Percentiles rank a stretch among this genome's conserved stretches.
phyloP scores from a whole-genome alignment of 1,140 invertebrate genomes.

The Heliconius melpomene region DNA sequence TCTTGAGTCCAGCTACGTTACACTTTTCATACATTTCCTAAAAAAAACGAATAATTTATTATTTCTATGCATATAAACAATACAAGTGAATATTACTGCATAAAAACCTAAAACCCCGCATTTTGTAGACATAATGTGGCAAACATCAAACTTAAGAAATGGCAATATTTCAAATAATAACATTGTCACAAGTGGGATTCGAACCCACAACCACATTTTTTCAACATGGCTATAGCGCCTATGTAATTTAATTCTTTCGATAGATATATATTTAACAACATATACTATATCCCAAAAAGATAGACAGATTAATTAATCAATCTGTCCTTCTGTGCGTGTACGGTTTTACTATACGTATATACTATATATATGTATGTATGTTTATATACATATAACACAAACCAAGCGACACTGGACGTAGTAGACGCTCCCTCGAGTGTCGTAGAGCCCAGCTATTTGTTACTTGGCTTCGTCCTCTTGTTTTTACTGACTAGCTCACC shows the following conservation, averaged over 20 bases:
- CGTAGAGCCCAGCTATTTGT: slow-evolving; percentile 1
- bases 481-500: not conserved
- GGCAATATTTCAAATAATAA: not conserved
- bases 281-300: not conserved
- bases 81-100: too few relatives aligned
- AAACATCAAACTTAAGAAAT: too few relatives aligned
- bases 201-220: not conserved
- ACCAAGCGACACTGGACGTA: not conserved
- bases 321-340: slow-evolving; percentile 5
- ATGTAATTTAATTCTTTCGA: not conserved
- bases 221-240: not conserved
- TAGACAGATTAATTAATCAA: slow-evolving; percentile 7
- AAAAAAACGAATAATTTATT: too few relatives aligned
- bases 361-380: not conserved
- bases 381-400: not conserved
- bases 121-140: too few relatives aligned
- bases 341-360: not conserved
- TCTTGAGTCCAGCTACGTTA: too few relatives aligned
- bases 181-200: not conserved
- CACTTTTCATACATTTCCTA: too few relatives aligned
- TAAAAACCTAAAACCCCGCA: too few relatives aligned
- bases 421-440: not conserved
- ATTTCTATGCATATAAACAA: too few relatives aligned
- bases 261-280: not conserved
- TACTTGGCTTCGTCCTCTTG: not conserved